Conservation (phyloP, 2,888 invertebrate species). For the Rutpela maculata region DNA sequence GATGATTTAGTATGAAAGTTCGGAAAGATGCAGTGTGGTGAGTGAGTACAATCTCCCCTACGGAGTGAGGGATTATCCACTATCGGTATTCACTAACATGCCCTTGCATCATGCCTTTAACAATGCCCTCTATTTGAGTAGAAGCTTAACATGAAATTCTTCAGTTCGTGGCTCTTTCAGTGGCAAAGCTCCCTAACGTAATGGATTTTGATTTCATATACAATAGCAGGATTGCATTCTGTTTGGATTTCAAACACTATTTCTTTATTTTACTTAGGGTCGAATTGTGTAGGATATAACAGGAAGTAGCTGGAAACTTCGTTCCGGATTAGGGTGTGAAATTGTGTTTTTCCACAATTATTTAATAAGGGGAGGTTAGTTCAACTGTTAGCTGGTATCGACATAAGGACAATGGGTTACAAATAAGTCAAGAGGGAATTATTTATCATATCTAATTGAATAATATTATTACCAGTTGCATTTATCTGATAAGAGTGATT, state of each 20-base stretch:
- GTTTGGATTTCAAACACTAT: conserved; percentile 64
- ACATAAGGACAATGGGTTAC: not conserved
- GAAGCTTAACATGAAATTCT: conserved; percentile 67
- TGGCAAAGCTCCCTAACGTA: conserved; percentile 63
- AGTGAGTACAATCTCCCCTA: conserved; percentile 56
- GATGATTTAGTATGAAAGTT: conserved; percentile 64
- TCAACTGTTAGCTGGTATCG: conserved; percentile 12
- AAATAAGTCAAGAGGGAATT: not conserved
- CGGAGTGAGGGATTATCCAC: conserved; percentile 69
- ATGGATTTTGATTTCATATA: conserved; percentile 72
- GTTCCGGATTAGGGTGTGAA: conserved; percentile 51
- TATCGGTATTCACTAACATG: conserved; percentile 72
- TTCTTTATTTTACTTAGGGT: conserved; percentile 62
- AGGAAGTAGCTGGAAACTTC: conserved; percentile 41
- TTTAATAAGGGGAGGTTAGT: conserved; percentile 33
- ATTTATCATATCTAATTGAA: not conserved
- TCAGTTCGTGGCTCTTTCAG: conserved; percentile 62
- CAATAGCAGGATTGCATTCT: conserved; percentile 64
- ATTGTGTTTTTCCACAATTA: conserved; percentile 57
- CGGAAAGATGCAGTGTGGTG: conserved; percentile 56
- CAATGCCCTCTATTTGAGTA: conserved; percentile 66
- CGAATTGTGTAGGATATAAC: conserved; percentile 58
- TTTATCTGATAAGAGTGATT: no score
- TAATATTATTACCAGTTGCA: no score
- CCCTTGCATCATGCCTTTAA: conserved; percentile 59